Conservation (phyloP, 2,888 invertebrate genomes). For the Spatulosminthurus flaviceps region DNA sequence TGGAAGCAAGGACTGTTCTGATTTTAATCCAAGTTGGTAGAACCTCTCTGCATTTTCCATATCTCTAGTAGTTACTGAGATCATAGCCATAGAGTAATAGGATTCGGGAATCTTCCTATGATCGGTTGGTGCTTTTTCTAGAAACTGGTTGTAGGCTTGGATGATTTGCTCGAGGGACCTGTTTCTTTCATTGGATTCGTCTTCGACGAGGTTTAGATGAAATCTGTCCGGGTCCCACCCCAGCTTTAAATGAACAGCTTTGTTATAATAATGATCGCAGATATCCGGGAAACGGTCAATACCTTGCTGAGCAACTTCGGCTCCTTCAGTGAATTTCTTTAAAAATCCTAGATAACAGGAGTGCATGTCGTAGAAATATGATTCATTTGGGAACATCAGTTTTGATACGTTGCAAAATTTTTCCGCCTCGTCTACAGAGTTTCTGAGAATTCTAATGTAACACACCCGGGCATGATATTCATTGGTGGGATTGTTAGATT, state of each 20-base stretch:
- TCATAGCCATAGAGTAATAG: not conserved
- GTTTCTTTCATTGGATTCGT: not conserved
- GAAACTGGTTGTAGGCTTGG: not conserved
- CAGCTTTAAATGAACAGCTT: too few species aligned
- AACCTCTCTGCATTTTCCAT: not conserved
- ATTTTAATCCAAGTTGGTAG: not conserved
- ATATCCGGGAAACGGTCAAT: too few species aligned
- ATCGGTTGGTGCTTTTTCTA: not conserved
- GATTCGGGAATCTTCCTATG: slow-evolving; percentile 10
- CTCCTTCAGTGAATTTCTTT: not conserved
- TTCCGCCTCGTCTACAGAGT: not conserved
- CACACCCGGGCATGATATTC: not conserved
- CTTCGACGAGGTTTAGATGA: too few species aligned
- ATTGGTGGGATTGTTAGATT: not conserved
- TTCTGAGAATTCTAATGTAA: too few species aligned
- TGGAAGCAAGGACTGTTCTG: not conserved
- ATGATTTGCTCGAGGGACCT: not conserved
- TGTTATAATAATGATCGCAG: too few species aligned
- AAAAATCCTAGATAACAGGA: not conserved
- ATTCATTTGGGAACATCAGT: not conserved
- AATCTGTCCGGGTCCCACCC: too few species aligned
- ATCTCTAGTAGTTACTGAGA: not conserved
- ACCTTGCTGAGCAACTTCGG: too few species aligned
- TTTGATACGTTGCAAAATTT: not conserved
- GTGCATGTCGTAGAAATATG: not conserved